A percentile compares a stretch with the other conserved stretches of the same genome.
Evolutionary conservation across 2,797 vertebrate genomes (phyloP).

Genomic region (Antrozous pallidus): DNA sequence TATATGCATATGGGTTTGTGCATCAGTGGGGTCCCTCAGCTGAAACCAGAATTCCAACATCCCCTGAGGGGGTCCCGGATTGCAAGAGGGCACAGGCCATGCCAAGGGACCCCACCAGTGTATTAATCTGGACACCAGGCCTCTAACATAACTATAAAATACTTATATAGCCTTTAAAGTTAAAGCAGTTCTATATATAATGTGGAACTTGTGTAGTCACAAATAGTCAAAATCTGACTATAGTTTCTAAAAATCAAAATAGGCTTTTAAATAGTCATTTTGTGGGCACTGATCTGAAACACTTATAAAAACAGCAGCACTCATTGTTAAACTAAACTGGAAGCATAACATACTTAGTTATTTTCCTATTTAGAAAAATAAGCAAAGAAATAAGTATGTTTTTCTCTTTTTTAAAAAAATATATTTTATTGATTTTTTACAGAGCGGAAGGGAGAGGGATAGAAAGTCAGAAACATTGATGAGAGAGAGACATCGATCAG

Average conservation of each 20-base stretch:
- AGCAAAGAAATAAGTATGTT: background rate
- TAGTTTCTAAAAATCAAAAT: background rate
- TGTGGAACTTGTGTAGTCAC: background rate
- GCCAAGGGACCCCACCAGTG: too few species aligned
- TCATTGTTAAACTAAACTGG: constrained; percentile 5
- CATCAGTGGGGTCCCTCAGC: too few species aligned
- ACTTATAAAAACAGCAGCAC: background rate
- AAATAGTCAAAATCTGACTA: background rate
- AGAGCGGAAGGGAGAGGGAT: too few species aligned
- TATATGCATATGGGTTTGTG: too few species aligned
- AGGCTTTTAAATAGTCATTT: constrained; percentile 24
- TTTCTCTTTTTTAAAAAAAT: too few species aligned
- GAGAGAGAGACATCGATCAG: too few species aligned
- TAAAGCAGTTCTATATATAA: background rate
- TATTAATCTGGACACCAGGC: too few species aligned
- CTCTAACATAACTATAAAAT: background rate
- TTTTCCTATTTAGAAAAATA: constrained; percentile 7
- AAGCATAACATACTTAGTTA: background rate
- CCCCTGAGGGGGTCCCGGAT: too few species aligned
- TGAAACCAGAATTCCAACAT: too few species aligned
- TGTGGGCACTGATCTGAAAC: background rate
- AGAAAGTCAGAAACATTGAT: too few species aligned
- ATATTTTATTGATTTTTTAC: too few species aligned
- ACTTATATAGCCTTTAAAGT: background rate
- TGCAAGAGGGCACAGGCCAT: too few species aligned